Evolutionary conservation across 2,113 vertebrate species (phyloP).

Genomic region (Triplophysa tibetana): DNA sequence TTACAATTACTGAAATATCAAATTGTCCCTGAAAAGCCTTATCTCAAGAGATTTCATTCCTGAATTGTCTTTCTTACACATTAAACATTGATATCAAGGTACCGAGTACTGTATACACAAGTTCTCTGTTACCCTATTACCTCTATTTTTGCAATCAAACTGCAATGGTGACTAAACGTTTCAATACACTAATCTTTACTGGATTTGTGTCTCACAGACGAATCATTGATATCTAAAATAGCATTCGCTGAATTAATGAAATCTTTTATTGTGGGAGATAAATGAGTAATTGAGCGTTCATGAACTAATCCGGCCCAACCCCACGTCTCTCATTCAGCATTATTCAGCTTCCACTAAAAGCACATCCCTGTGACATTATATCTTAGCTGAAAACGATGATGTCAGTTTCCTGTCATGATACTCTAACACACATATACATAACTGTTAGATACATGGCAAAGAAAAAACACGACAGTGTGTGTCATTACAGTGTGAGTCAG

Average conservation of each 20-base stretch:
- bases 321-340: neutral
- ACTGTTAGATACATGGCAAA: neutral
- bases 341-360: neutral
- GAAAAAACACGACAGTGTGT: neutral
- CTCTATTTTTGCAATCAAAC: too few species aligned
- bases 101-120: too few species aligned
- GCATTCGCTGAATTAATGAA: neutral
- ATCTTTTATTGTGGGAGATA: neutral
- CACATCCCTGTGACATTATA: neutral
- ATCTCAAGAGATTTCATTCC: too few species aligned
- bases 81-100: too few species aligned
- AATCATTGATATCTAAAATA: neutral
- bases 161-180: too few species aligned
- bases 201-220: too few species aligned
- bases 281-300: neutral
- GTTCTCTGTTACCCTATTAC: too few species aligned
- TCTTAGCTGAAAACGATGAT: neutral
- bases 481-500: neutral
- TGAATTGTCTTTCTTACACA: too few species aligned
- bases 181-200: too few species aligned
- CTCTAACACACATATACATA: neutral
- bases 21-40: too few species aligned
- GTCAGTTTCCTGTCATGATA: slow-evolving; percentile 12
- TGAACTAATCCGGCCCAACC: neutral
- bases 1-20: too few species aligned